Evolutionary conservation across 2,113 vertebrate species (phyloP), one percentile per base, ranked within the genome.

Genomic region (Cyanoderma ruficeps): DNA sequence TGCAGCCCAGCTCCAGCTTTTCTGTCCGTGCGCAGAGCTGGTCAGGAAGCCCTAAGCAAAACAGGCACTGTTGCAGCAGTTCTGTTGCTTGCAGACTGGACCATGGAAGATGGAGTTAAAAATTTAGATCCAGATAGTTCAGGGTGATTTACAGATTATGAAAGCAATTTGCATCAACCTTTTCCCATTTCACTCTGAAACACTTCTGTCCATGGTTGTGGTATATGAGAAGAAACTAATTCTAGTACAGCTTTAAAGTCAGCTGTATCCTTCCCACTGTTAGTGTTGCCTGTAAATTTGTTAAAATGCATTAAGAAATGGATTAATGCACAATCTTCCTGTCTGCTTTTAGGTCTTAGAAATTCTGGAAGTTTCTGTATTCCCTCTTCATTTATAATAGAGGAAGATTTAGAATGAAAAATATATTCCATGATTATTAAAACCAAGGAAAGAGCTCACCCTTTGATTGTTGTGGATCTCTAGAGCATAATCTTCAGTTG

Each of bases 161-260:
- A 75, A 75, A 78, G 16, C 70, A 27, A 27, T 56, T 84, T 71
- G 11, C 33, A 55, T 75, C 16, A 27, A 10, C 3, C 0, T 67
- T 63, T 90, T 61, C 35, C 14, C 5, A 9, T 80, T 76, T 89
- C 17, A 23, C 28, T 81, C 11, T 47, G 44, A 42, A 61, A 41
- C 0, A 0, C 15, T 80, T 70, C n/a, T 0, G 0, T 59, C 47
- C 16, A 11, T 33, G n/a, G 22, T 60, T 5, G 2, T 52, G 13
- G 13, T 80, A 4, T 69, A 30, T 22, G 50, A 83, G 35, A 61
- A 74, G 27, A 65, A 65, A 50, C 13, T 33, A 17, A 46, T 83
- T 85, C 57, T 59, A 70, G 16, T 71, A 11, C 19, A 35, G 19
- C 50, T 71, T 84, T 67, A 22, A 77, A 46, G 49, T 63, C 35